These are phyloP conservation scores for Monopterus albus DNA, from an alignment of 2,113 vertebrate genomes.

Conservation along the genomic window DNA sequence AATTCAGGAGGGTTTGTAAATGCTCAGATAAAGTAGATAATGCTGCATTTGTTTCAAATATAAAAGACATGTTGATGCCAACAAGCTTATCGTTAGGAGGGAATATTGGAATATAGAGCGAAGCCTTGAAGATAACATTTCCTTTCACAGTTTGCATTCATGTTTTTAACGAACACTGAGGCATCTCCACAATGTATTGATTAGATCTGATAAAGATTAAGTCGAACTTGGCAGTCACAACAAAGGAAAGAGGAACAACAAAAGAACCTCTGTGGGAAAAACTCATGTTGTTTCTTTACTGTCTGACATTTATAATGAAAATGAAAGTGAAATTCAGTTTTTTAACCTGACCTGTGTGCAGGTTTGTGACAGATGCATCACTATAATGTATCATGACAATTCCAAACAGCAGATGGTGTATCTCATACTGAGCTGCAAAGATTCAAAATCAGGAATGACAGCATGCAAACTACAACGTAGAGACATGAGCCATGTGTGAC, in stretches of 20 bases:
- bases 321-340: constrained; percentile 12
- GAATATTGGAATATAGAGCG: constrained; percentile 2
- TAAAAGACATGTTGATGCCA: constrained; percentile 27
- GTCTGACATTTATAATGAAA: not conserved
- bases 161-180: not conserved
- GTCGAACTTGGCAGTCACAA: not conserved
- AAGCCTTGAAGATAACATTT: not conserved
- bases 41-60: not conserved
- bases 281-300: not conserved
- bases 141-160: constrained; percentile 4
- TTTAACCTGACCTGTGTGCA: constrained; percentile 3
- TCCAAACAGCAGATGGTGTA: not conserved
- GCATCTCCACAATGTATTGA: not conserved
- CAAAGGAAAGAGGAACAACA: not conserved
- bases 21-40: not conserved
- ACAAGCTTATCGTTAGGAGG: constrained; percentile 21
- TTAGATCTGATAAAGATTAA: not conserved
- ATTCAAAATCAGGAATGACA: constrained; percentile 18
- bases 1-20: not conserved
- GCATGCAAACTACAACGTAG: not conserved
- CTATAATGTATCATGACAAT: not conserved
- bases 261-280: not conserved
- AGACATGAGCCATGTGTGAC: constrained; percentile 5
- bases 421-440: constrained; percentile 1
- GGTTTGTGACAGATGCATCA: constrained; percentile 18